A percentile compares a stretch with the other conserved stretches of the same genome.
These are phyloP conservation scores for Pachycephala philippinensis DNA, from an alignment of 2,113 vertebrate genomes.

Conservation along the genomic window DNA sequence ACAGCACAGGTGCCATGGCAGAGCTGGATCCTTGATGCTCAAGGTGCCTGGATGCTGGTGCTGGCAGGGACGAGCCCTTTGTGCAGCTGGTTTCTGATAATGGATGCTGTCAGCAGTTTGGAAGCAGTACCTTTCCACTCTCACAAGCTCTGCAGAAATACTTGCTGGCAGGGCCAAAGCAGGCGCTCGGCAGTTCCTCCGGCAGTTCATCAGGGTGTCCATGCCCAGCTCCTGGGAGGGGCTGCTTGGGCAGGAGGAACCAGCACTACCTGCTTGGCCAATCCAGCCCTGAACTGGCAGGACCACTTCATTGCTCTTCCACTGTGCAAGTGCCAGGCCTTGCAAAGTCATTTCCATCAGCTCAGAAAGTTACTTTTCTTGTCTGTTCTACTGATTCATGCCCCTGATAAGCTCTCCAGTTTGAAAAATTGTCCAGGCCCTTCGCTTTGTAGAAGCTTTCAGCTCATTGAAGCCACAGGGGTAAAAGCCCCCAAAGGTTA, in stretches of 20 bases:
- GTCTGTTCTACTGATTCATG: background rate
- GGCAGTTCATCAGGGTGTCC: background rate
- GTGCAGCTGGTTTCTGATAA: background rate
- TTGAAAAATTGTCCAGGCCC: background rate
- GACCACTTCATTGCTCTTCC: background rate
- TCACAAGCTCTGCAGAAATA: background rate
- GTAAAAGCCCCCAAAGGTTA: background rate
- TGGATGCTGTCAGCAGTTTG: background rate
- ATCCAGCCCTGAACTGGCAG: background rate
- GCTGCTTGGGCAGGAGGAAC: background rate
- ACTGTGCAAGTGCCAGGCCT: background rate
- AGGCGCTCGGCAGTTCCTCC: background rate
- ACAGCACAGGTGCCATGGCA: background rate
- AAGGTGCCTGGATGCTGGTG: background rate
- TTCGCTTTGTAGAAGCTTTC: background rate
- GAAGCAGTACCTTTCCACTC: background rate
- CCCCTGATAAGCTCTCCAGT: background rate
- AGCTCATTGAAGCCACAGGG: background rate
- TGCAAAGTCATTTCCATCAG: background rate
- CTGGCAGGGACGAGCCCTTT: background rate
- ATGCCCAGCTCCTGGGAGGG: background rate
- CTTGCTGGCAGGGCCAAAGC: background rate
- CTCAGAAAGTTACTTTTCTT: background rate
- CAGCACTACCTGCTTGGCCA: background rate
- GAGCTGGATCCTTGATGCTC: background rate